These are phyloP conservation scores for Linepithema humile DNA, from an alignment of 1,140 invertebrate genomes.

Conservation along the genomic window DNA sequence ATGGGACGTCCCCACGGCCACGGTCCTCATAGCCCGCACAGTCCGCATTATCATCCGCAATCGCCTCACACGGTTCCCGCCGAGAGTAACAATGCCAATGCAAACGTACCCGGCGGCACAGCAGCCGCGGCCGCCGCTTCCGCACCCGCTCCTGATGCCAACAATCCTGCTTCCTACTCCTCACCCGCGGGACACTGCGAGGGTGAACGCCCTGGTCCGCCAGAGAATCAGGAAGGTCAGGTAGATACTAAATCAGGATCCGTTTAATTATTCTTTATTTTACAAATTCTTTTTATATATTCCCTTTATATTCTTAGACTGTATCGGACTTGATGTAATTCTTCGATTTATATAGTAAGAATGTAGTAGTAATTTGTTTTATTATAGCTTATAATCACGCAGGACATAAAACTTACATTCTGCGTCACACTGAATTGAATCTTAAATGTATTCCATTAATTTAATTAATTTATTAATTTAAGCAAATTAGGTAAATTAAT, in stretches of 20 bases:
- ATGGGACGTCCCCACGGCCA: conserved; percentile 85
- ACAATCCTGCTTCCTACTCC: conserved; percentile 74
- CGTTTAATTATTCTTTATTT: conserved; percentile 70
- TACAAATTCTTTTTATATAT: conserved; percentile 47
- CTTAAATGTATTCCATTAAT: too few species aligned
- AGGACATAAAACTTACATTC: conserved; percentile 5
- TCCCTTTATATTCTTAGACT: background rate
- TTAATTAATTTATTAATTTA: too few species aligned
- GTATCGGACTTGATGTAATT: conserved; percentile 12
- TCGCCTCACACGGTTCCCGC: conserved; percentile 78
- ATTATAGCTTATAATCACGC: conserved; percentile 25
- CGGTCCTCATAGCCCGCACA: conserved; percentile 79
- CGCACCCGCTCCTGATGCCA: conserved; percentile 69
- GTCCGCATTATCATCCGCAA: conserved; percentile 81
- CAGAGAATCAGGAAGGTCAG: conserved; percentile 79
- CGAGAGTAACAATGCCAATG: conserved; percentile 70
- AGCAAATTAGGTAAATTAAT: too few species aligned
- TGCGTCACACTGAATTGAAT: too few species aligned
- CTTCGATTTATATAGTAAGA: conserved; percentile 60
- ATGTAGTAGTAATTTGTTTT: conserved; percentile 54
- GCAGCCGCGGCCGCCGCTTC: conserved; percentile 55
- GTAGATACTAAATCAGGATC: conserved; percentile 77
- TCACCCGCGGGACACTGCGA: conserved; percentile 76
- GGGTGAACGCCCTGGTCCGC: conserved; percentile 73
- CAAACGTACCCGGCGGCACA: conserved; percentile 53